phyloP scores from a whole-genome alignment of 2,113 vertebrate species.

The Pseudolaguvia tuberculata region DNA sequence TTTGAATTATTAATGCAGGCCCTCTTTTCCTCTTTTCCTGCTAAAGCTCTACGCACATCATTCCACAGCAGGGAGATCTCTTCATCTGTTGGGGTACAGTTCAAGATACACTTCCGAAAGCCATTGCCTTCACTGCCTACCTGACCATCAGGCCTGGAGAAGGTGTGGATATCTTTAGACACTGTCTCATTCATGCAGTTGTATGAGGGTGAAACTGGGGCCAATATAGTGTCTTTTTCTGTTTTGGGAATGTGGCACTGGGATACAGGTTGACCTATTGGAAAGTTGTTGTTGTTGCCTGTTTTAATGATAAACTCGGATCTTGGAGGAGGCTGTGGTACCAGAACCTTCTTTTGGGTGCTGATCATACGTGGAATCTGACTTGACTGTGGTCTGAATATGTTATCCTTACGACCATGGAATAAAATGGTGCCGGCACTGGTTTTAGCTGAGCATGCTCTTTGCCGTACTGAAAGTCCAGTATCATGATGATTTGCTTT shows the following conservation, averaged over 20 bases:
- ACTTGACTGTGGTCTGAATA: conserved; percentile 63
- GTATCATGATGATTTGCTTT: conserved; percentile 48
- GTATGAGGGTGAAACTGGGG: conserved; percentile 53
- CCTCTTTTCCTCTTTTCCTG: conserved; percentile 68
- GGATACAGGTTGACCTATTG: conserved; percentile 47
- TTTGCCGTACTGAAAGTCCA: conserved; percentile 59
- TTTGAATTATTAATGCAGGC: not conserved
- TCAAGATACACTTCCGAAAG: conserved; percentile 59
- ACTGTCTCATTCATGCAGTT: conserved; percentile 49
- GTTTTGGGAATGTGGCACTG: conserved; percentile 42
- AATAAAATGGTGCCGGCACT: conserved; percentile 51
- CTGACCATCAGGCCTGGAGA: conserved; percentile 55
- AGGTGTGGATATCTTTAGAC: conserved; percentile 49
- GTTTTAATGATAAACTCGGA: conserved; percentile 46
- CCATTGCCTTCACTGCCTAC: conserved; percentile 48
- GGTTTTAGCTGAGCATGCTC: conserved; percentile 56
- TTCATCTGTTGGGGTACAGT: conserved; percentile 73
- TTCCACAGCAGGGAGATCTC: conserved; percentile 74
- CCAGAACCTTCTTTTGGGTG: conserved; percentile 65
- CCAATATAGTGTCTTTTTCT: conserved; percentile 48
- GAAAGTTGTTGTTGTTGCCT: conserved; percentile 33
- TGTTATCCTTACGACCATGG: conserved; percentile 64
- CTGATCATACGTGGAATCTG: conserved; percentile 64
- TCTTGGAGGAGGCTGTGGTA: conserved; percentile 72
- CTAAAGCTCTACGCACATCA: conserved; percentile 58